Evolutionary conservation across 2,113 vertebrate genomes (phyloP).

Genomic region (Ictalurus punctatus): DNA sequence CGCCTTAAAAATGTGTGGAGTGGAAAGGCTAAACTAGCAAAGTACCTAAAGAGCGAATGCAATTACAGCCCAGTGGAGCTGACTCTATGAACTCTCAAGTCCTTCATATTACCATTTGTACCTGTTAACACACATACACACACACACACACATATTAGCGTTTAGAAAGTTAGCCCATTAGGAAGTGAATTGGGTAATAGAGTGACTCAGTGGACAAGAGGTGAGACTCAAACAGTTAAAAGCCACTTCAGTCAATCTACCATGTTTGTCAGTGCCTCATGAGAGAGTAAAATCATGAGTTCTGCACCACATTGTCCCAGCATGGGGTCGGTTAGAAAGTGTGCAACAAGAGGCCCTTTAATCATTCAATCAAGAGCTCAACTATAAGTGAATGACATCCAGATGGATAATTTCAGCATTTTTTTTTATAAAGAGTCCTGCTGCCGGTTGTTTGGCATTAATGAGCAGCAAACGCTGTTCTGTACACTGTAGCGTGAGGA

Average conservation of each 20-base stretch:
- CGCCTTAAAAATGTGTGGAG: background rate
- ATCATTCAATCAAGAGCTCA: conserved; percentile 44
- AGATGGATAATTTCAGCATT: conserved; percentile 25
- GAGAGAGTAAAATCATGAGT: conserved; percentile 20
- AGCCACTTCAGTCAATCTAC: conserved; percentile 29
- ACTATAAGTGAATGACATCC: conserved; percentile 13
- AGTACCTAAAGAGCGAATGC: conserved; percentile 3
- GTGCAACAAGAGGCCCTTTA: conserved; percentile 39
- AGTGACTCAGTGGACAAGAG: conserved; percentile 26
- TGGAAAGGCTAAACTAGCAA: conserved; percentile 20
- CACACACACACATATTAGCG: conserved; percentile 10
- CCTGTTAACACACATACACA: background rate
- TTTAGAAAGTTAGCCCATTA: conserved; percentile 35
- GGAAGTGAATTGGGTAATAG: conserved; percentile 24
- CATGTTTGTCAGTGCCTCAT: background rate
- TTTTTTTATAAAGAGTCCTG: background rate
- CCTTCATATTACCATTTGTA: conserved; percentile 21
- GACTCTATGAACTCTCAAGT: conserved; percentile 13
- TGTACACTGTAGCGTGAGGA: background rate
- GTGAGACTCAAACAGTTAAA: conserved; percentile 40
- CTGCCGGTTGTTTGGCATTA: conserved; percentile 22
- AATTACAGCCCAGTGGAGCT: conserved; percentile 26
- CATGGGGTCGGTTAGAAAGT: conserved; percentile 20
- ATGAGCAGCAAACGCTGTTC: background rate
- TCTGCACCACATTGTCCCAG: conserved; percentile 7